Conservation (phyloP, 2,888 invertebrate species). For the Heliconius sara region DNA sequence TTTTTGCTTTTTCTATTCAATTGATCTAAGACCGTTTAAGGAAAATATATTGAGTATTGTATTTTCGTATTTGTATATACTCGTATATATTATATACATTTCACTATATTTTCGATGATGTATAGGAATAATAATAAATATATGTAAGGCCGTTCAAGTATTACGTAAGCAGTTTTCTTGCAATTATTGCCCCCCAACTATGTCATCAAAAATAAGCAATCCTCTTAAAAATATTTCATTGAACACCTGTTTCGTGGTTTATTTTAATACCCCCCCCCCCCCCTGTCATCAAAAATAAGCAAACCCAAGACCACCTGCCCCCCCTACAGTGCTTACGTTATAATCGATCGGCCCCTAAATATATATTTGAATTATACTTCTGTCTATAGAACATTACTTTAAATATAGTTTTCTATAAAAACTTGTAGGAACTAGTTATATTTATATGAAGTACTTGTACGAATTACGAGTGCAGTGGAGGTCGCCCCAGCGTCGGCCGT, state of each 20-base stretch:
- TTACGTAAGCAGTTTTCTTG: too few species aligned
- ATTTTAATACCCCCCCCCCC: too few species aligned
- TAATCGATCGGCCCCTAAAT: too few species aligned
- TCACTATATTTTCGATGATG: background rate
- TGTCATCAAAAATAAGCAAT: too few species aligned
- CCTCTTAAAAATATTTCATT: too few species aligned
- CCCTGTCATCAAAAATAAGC: too few species aligned
- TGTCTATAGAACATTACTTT: background rate
- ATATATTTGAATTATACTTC: background rate
- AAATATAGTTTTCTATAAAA: background rate
- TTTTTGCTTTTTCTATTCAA: conserved; percentile 6
- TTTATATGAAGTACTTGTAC: background rate
- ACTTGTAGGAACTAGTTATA: background rate
- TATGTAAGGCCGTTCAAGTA: background rate
- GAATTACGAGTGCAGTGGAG: conserved; percentile 51
- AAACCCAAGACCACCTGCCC: too few species aligned
- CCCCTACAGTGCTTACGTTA: too few species aligned
- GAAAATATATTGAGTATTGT: conserved; percentile 8
- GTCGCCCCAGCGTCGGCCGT: conserved; percentile 71
- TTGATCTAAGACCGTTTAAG: background rate
- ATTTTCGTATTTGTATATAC: background rate
- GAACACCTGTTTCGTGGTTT: too few species aligned
- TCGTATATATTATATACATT: background rate
- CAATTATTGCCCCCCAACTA: too few species aligned
- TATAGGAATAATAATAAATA: background rate